Evolutionary conservation across 2,113 vertebrate species (phyloP).

Genomic region (Callionymus lyra): DNA sequence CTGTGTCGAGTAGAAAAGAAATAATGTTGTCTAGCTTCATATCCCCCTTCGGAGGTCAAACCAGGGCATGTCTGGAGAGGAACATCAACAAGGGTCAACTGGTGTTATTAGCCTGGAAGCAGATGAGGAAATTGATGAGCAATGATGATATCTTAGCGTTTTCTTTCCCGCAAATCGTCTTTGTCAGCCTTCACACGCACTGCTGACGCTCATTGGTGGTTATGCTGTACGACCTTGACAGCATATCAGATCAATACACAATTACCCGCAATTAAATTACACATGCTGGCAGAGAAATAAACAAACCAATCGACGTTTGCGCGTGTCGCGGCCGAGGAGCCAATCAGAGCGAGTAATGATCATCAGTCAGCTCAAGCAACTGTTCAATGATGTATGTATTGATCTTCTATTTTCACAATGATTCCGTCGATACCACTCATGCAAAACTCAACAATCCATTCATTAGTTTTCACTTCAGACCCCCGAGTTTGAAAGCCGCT

Average conservation of each 20-base stretch:
- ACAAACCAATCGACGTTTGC: slow-evolving; percentile 10
- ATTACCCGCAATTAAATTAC: slow-evolving; percentile 42
- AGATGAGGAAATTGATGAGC: too few relatives aligned
- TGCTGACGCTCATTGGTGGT: slow-evolving; percentile 10
- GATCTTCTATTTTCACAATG: slow-evolving; percentile 2
- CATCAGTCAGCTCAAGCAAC: slow-evolving; percentile 26
- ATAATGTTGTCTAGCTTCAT: too few relatives aligned
- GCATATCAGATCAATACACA: slow-evolving; percentile 36
- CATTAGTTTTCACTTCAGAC: neutral
- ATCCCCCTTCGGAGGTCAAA: too few relatives aligned
- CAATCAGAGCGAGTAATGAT: slow-evolving; percentile 27
- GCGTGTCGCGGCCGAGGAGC: slow-evolving; percentile 13
- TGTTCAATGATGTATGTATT: neutral
- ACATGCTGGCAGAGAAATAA: neutral
- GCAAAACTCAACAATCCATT: neutral
- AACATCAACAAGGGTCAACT: too few relatives aligned
- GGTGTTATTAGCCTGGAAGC: too few relatives aligned
- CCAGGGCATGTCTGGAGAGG: too few relatives aligned
- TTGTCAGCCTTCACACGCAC: slow-evolving; percentile 4
- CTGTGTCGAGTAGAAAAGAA: too few relatives aligned
- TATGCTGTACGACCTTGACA: slow-evolving; percentile 24
- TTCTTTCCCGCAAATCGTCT: neutral
- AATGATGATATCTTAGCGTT: neutral
- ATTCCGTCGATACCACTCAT: neutral
- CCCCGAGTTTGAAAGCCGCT: too few relatives aligned